phyloP scores from a whole-genome alignment of 92 coral and sea anemone genomes.

The Porites cylindrica region DNA sequence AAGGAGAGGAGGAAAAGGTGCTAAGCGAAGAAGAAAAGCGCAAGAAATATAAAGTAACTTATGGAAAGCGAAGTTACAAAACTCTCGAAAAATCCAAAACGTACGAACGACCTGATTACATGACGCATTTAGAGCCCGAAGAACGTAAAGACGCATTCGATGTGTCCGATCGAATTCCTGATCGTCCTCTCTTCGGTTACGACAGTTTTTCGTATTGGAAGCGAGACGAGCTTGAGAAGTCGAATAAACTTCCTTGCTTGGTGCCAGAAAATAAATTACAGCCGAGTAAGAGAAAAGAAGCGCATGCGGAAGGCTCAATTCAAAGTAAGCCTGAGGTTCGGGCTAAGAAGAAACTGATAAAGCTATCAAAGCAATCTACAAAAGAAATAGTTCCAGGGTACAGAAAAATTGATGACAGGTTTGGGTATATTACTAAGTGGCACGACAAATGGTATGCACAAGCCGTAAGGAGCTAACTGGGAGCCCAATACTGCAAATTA shows the following conservation, averaged over 20 bases:
- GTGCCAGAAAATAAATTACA: conserved; percentile 9
- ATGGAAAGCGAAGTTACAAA: conserved; percentile 66
- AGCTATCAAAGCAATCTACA: conserved; percentile 39
- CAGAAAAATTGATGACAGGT: conserved; percentile 50
- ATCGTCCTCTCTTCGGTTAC: conserved; percentile 70
- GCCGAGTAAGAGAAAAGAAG: conserved; percentile 11
- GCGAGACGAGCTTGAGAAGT: conserved; percentile 65
- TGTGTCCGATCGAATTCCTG: conserved; percentile 19
- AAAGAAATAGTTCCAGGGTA: conserved; percentile 30
- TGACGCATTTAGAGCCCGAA: conserved; percentile 56
- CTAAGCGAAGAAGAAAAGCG: conserved; percentile 23
- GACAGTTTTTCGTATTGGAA: conserved; percentile 76
- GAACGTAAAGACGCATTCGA: conserved; percentile 8
- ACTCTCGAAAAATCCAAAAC: conserved; percentile 14
- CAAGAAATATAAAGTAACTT: conserved; percentile 29
- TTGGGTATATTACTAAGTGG: conserved; percentile 59
- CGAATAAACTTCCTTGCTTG: conserved; percentile 34
- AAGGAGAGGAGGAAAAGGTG: neutral
- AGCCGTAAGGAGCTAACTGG: conserved; percentile 8
- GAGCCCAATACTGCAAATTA: too few relatives aligned
- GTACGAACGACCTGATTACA: conserved; percentile 68
- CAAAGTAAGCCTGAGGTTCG: neutral
- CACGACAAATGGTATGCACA: conserved; percentile 72
- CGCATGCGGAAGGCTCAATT: neutral
- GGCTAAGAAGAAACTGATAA: conserved; percentile 6